Evolutionary conservation across 2,797 vertebrate genomes (phyloP), one percentile per base, ranked within the genome.

Genomic region (Acrossocheilus fasciatus): DNA sequence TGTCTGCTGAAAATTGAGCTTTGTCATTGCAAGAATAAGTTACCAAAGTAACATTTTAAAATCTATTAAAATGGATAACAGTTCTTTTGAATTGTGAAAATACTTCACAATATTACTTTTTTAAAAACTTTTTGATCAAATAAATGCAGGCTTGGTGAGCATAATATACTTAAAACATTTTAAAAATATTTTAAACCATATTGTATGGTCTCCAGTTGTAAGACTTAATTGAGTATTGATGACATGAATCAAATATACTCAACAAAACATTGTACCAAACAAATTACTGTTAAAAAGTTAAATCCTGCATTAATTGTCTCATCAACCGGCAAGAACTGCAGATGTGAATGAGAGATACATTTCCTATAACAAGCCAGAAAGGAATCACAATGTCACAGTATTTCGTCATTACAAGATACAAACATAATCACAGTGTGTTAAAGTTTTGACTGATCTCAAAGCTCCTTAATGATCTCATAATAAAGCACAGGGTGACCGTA

Each of bases 341-440:
- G 9, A 68, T 66, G 43, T 39, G 30, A 66, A 76, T 50, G 30
- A 68, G 74, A 77, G 34, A 52, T 26, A 39, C 18, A 23, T 81
- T 81, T 47, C 30, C 39, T 34, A 66, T 15, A 77, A 18, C 23
- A 78, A 69, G 34, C 62, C 64, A 9, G 11, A 77, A n/a, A 50
- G 36, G 2, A 70, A 43, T 23, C 4, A 1, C 75, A 68, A 85
- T 78, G 62, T 68, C 75, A 78, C 23, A 11, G 1, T 8, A 23
- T 83, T 64, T 83, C n/a, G 1, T 69, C 75, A 69, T 39, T 69
- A 30, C 14, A 34, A 43, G 47, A 70, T 62, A 69, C 26, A 76
- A 75, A 76, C 26, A 36, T 30, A 43, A 41, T 78, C 62, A 57
- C 45, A 69, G 9, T 7, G 36, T 17, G 15, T 78, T 39, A 30